Evolutionary conservation across 2,888 invertebrate genomes (phyloP), one percentile per base, ranked within the genome.

Genomic region (Hydropsyche betteni): DNA sequence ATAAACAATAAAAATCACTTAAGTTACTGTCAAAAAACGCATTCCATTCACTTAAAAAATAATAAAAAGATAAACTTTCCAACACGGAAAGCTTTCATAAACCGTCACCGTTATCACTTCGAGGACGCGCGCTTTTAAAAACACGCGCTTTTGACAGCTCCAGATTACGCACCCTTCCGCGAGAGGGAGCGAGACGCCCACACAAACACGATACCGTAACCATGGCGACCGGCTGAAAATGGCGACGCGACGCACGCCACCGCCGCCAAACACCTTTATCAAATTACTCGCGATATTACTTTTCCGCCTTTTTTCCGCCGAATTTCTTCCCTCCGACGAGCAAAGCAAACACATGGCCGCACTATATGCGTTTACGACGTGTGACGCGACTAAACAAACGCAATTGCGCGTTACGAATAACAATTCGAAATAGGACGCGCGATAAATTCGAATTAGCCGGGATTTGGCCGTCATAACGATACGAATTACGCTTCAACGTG

Each of bases 291-390:
- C 53, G 4, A 53, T 58, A 16, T 64, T 36, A 36, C 64, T 36
- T 64, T 36, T 64, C 64, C 64, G n/a, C 64, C 34, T 64, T 36
- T 64, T 36, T 64, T 55, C 12, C n/a, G n/a, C n/a, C 55, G n/a
- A 10, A 55, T 55, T 14, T 16, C 4, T n/a, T n/a, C 16, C n/a
- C n/a, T n/a, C n/a, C n/a, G n/a, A n/a, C n/a, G n/a, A n/a, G n/a
- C n/a, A n/a, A 4, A 2, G 55, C 4, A 4, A 14, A 55, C 5
- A 55, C 8, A 16, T 14, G 16, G 24, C 24, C 24, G 24, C 2
- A 24, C 24, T 24, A 2, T 24, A 24, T n/a, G n/a, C n/a, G n/a
- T n/a, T n/a, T n/a, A n/a, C n/a, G n/a, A n/a, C 12, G 33, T 61
- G 33, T 33, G 61, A 61, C 24, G 61, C 33, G 61, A 61, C 61